Evolutionary conservation across 1,140 invertebrate species (phyloP).

Genomic region (Pseudomyrmex flavicornis): DNA sequence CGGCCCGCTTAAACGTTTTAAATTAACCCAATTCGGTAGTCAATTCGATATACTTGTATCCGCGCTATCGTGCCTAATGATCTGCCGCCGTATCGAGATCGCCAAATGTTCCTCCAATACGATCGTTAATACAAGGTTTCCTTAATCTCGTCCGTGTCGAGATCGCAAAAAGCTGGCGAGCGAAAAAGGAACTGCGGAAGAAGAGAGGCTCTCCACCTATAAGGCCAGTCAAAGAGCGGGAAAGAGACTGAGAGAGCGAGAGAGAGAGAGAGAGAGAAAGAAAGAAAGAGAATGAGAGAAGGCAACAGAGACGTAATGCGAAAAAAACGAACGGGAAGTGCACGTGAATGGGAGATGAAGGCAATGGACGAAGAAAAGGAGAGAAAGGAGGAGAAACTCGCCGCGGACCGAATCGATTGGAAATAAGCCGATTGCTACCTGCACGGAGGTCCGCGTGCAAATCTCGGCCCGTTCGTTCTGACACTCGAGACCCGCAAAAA

Average conservation of each 20-base stretch:
- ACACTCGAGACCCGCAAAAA: conserved; percentile 67
- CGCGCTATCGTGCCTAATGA: conserved; percentile 42
- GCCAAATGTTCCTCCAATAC: conserved; percentile 52
- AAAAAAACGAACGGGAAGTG: conserved; percentile 52
- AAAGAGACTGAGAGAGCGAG: not conserved
- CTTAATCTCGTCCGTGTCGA: conserved; percentile 52
- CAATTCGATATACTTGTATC: conserved; percentile 59
- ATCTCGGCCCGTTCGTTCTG: conserved; percentile 70
- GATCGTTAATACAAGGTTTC: conserved; percentile 58
- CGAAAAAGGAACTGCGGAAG: conserved; percentile 38
- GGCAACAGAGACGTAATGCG: conserved; percentile 31
- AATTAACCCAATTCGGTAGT: conserved; percentile 56
- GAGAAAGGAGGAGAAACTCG: conserved; percentile 59
- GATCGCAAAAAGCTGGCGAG: conserved; percentile 42
- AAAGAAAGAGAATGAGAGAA: not conserved
- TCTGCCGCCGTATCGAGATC: conserved; percentile 39
- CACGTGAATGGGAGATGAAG: conserved; percentile 68
- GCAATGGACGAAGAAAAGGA: conserved; percentile 47
- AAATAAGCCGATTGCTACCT: conserved; percentile 76
- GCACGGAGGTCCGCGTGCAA: conserved; percentile 74
- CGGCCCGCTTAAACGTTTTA: conserved; percentile 46
- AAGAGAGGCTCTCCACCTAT: conserved; percentile 4
- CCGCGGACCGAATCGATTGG: conserved; percentile 73
- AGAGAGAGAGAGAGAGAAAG: not conserved
- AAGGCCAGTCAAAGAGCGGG: conserved; percentile 8